These are phyloP conservation scores for Calosoma granatense DNA, from an alignment of 1,140 invertebrate species.

Conservation along the genomic window DNA sequence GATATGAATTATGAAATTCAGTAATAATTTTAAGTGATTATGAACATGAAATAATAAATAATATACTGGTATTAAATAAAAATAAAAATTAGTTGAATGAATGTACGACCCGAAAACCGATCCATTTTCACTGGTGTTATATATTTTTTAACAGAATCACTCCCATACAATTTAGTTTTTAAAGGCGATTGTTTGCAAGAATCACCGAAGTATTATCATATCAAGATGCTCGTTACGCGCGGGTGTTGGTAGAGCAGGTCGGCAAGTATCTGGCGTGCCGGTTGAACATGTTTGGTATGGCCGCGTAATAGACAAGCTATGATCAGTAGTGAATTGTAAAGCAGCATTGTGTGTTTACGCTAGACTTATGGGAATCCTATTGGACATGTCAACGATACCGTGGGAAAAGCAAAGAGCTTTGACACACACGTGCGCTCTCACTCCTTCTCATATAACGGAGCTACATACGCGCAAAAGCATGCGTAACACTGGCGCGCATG, in stretches of 20 bases:
- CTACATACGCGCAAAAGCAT: neutral
- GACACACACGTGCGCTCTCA: neutral
- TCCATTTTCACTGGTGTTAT: too few species aligned
- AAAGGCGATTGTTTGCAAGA: too few species aligned
- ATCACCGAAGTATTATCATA: neutral
- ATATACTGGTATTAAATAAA: too few species aligned
- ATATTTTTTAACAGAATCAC: too few species aligned
- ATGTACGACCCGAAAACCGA: too few species aligned
- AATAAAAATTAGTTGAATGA: too few species aligned
- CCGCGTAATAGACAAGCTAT: conserved; percentile 2
- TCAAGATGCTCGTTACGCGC: neutral
- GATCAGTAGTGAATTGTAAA: conserved; percentile 5
- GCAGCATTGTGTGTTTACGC: conserved; percentile 3
- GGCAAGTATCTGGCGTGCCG: too few species aligned
- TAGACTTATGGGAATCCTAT: conserved; percentile 4
- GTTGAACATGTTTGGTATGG: conserved; percentile 1
- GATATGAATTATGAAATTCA: too few species aligned
- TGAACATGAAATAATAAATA: too few species aligned
- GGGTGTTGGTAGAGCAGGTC: neutral
- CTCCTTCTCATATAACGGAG: too few species aligned
- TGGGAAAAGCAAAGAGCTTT: conserved; percentile 4
- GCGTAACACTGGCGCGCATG: conserved; percentile 1
- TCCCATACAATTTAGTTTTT: too few species aligned
- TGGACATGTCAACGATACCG: conserved; percentile 8
- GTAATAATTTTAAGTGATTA: too few species aligned